phyloP scores from a whole-genome alignment of 2,888 invertebrate species.

The Dryococelus australis region DNA sequence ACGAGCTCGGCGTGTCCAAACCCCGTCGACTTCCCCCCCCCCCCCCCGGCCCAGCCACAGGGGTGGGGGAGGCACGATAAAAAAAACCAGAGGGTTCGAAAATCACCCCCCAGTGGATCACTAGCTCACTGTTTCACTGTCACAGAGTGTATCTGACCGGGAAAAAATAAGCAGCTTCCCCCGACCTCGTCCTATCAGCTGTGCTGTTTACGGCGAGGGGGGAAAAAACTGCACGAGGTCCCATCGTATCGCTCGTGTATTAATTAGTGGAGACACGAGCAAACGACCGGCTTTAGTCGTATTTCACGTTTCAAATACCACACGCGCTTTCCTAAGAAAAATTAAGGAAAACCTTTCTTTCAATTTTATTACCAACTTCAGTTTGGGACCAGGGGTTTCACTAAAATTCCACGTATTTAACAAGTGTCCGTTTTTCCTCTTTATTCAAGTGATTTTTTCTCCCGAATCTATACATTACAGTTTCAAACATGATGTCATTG shows the following conservation, averaged over 20 bases:
- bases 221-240: background rate
- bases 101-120: constrained; percentile 16
- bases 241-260: background rate
- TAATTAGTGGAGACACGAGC: background rate
- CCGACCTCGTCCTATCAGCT: background rate
- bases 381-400: too few relatives aligned
- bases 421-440: too few relatives aligned
- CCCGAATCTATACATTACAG: too few relatives aligned
- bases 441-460: too few relatives aligned
- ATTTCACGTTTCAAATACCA: background rate
- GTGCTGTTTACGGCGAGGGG: background rate
- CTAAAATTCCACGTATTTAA: too few relatives aligned
- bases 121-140: constrained; percentile 1
- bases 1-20: too few relatives aligned
- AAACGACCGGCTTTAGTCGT: background rate
- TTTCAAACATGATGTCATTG: too few relatives aligned
- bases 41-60: background rate
- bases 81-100: constrained; percentile 4
- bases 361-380: too few relatives aligned
- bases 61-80: background rate
- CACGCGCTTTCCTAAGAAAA: too few relatives aligned
- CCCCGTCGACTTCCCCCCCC: background rate
- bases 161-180: background rate
- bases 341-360: too few relatives aligned
- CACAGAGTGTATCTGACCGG: constrained; percentile 1